phyloP scores from a whole-genome alignment of 1,140 invertebrate genomes.

The Oppia nitens region DNA sequence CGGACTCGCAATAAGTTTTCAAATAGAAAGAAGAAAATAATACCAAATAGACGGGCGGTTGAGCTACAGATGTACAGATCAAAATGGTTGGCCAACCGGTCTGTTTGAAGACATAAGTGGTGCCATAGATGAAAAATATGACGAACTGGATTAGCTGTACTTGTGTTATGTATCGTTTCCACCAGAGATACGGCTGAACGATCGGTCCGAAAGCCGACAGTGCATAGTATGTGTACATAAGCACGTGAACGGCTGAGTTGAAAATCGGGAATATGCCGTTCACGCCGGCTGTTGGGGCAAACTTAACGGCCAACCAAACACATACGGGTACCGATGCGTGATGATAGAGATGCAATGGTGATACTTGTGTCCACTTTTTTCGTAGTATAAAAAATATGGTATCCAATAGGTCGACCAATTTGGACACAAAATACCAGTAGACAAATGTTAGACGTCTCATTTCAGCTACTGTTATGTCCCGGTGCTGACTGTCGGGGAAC shows the following conservation, averaged over 20 bases:
- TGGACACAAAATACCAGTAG: slow-evolving; percentile 84
- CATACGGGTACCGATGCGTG: slow-evolving; percentile 70
- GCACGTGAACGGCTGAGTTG: slow-evolving; percentile 40
- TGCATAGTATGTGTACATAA: slow-evolving; percentile 41
- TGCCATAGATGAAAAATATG: not conserved
- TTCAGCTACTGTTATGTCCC: not conserved
- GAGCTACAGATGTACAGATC: not conserved
- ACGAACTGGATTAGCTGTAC: slow-evolving; percentile 32
- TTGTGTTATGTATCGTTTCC: slow-evolving; percentile 39
- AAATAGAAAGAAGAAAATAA: not conserved
- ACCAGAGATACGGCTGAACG: slow-evolving; percentile 38
- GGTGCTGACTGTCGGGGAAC: not conserved
- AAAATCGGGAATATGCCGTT: slow-evolving; percentile 30
- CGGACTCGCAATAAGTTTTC: not conserved
- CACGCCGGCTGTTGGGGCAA: not conserved
- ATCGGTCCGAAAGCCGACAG: slow-evolving; percentile 35
- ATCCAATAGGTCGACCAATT: slow-evolving; percentile 79
- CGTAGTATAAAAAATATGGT: slow-evolving; percentile 77
- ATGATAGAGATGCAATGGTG: slow-evolving; percentile 77
- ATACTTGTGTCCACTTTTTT: slow-evolving; percentile 69
- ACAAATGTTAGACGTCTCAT: not conserved
- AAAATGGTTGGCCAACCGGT: not conserved
- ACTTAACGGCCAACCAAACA: not conserved
- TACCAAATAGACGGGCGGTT: not conserved
- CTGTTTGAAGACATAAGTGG: not conserved